Evolutionary conservation across 2,797 vertebrate genomes (phyloP).

Genomic region (Anabas testudineus): DNA sequence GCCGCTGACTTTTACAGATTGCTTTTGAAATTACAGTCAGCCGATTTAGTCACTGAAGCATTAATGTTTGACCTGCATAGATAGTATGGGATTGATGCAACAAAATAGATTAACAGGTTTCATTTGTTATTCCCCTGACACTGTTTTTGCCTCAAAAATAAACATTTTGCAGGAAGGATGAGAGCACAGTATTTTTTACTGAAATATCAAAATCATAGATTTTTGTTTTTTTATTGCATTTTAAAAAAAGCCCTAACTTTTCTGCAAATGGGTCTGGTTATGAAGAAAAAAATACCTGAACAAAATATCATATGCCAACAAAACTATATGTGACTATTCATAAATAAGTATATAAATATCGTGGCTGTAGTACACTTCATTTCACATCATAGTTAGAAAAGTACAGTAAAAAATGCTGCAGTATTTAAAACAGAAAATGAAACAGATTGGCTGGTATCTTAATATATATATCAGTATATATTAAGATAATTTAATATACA

Average conservation of each 20-base stretch:
- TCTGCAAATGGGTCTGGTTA: no score
- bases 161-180: conserved; percentile 10
- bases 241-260: no score
- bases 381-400: no score
- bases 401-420: neutral
- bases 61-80: conserved; percentile 6
- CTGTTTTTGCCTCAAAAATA: neutral
- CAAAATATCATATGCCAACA: no score
- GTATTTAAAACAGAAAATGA: conserved; percentile 3
- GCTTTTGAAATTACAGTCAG: conserved; percentile 12
- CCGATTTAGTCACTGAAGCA: conserved; percentile 2
- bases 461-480: conserved; percentile 2
- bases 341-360: no score
- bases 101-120: conserved; percentile 14
- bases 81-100: conserved; percentile 6
- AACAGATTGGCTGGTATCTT: neutral
- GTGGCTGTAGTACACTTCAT: no score
- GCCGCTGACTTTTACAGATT: conserved; percentile 15
- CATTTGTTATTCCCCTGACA: conserved; percentile 1
- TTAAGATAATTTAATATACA: no score
- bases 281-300: no score
- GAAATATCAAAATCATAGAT: no score
- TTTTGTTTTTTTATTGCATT: no score
- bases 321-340: no score
- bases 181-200: neutral